Base-by-base conservation (phyloP, 92 coral and sea anemone genomes). In the Epizoanthus scotinus region DNA sequence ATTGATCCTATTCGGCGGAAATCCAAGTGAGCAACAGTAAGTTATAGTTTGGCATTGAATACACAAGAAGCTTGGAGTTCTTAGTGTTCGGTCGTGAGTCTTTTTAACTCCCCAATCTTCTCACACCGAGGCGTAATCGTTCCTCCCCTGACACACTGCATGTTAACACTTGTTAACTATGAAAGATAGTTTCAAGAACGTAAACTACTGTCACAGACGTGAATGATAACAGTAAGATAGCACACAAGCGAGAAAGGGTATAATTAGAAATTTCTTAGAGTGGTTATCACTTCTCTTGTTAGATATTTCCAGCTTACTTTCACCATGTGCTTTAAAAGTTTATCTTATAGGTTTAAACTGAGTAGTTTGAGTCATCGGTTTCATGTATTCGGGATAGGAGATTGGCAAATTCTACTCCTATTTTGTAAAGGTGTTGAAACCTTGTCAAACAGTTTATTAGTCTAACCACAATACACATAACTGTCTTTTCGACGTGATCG, bases 181-280 rank as follows among this genome's bases (percentile, higher is more conserved):
- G 81, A 75, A 36, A 75, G 81, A 75, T 20, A 24, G 24, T 55
- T 75, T 75, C 81, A 75, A 75, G 81, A 75, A 14, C 53, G 38
- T 38, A 40, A 20, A 3, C 19, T 7, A 21, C 55, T 38, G 73
- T 68, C 55, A 68, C 1, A 68, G 47, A 18, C 44, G 13, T 68
- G 55, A 22, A 44, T 75, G 81, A 75, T 68, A 58, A 36, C 17
- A 59, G 44, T 7, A 58, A 1, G 40, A 21, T 31, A 64, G n/a
- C 27, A 18, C 25, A 53, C 29, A 75, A 29, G 38, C 81, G 59
- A 2, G 3, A 57, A 47, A 7, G 52, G 1, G 10, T 47, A 10
- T 3, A 8, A 13, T 47, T 47, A 47, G 17, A 47, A 47, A 47
- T 47, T 15, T 3, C 14, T 47, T 9, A 3, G 9, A 47, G 52